Evolutionary conservation across 2,888 invertebrate species (phyloP), one percentile per base, ranked within the genome.

Genomic region (Odontomyia ornata): DNA sequence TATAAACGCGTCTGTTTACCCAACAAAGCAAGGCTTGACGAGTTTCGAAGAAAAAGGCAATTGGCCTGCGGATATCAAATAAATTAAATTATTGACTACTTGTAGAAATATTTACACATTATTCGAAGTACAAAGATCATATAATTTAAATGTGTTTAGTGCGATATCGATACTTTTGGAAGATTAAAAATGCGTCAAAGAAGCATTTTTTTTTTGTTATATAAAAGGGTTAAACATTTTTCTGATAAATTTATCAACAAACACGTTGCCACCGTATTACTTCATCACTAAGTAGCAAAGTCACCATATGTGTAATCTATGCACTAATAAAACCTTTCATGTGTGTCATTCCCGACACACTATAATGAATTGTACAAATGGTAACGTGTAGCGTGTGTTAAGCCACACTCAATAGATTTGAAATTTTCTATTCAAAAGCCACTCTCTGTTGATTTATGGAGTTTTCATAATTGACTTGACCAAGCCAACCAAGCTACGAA

Each of bases 381-480:
- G 36, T 36, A 25, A 60, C 5, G n/a, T 25, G 21, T 3, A 9
- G 57, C n/a, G 30, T 64, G 30, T 25, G 23, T 25, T 60, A 60
- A 60, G 60, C 15, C 60, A 67, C 67, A 27, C 43, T 36, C 25
- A 23, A 43, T n/a, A 15, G n/a, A 1, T 1, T 67, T 46, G 43
- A 0, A 47, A 69, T 69, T 47, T 69, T 69, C 69, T 25, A 69
- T 69, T 69, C 69, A 47, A 69, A 69, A 69, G 21, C 47, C 46
- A 69, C 69, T 36, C 2, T 52, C 18, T 52, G 15, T 65, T 69
- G 69, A 69, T 69, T 69, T 69, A 69, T 47, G 46, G 69, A 69
- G 47, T 69, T 69, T 69, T 47, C 69, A 69, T 47, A 69, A 69
- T 69, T 47, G 47, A 69, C 65, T 18, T 36, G 43, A 36, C 18